Evolutionary conservation across 2,113 vertebrate genomes (phyloP).

Genomic region (Nanorana parkeri): DNA sequence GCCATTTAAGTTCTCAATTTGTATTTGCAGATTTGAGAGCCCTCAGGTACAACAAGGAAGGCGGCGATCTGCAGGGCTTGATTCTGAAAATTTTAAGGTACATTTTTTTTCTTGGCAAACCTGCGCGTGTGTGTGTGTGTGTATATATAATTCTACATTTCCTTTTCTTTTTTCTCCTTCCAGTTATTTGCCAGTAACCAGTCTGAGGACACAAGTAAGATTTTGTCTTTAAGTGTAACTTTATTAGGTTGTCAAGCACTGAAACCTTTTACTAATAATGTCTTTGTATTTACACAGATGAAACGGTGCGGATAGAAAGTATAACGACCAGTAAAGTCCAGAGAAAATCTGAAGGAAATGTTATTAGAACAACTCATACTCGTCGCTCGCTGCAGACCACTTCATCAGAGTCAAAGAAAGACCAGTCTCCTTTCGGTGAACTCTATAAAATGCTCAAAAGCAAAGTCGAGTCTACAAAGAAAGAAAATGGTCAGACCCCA

Average conservation of each 20-base stretch:
- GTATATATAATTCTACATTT: not conserved
- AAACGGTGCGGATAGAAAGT: conserved; percentile 15
- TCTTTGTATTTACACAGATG: conserved; percentile 20
- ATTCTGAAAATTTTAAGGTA: conserved; percentile 32
- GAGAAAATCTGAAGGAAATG: conserved; percentile 38
- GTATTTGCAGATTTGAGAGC: conserved; percentile 36
- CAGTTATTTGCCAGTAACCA: conserved; percentile 14
- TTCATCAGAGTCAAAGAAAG: not conserved
- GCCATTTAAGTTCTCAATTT: not conserved
- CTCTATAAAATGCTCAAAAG: conserved; percentile 82
- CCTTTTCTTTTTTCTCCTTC: not conserved
- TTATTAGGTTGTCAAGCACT: not conserved
- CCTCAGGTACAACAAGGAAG: not conserved
- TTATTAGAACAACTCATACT: not conserved
- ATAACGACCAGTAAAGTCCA: conserved; percentile 6
- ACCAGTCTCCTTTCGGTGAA: conserved; percentile 77
- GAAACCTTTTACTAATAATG: not conserved
- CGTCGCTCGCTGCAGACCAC: conserved; percentile 47
- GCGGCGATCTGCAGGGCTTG: conserved; percentile 25
- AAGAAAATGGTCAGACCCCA: not conserved
- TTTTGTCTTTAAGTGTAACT: not conserved
- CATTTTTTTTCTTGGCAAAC: not conserved
- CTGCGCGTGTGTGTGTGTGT: not conserved
- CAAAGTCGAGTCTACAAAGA: conserved; percentile 62
- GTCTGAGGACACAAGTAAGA: conserved; percentile 28